Percentiles rank a stretch among this genome's conserved stretches.
Conservation (phyloP, 1,140 invertebrate species). For the Cryptotermes secundus region DNA sequence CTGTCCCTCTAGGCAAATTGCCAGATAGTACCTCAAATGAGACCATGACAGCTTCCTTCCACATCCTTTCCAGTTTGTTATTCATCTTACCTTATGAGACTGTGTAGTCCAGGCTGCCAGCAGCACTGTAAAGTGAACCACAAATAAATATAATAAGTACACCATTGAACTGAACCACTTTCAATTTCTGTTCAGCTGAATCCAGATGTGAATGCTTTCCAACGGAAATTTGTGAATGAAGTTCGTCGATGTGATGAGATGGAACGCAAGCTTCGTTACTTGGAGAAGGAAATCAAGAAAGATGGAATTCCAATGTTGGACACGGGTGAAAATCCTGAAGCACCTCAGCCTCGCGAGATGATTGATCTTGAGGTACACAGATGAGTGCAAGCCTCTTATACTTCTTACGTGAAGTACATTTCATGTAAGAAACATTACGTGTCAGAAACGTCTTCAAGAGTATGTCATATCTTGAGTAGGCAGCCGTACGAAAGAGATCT, state of each 20-base stretch:
- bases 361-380: constrained; percentile 90
- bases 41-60: too few species aligned
- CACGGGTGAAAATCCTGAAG: constrained; percentile 96
- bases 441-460: too few species aligned
- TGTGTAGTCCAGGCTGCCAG: too few species aligned
- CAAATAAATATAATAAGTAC: too few species aligned
- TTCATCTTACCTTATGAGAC: too few species aligned
- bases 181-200: constrained; percentile 65
- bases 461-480: too few species aligned
- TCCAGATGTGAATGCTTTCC: constrained; percentile 92
- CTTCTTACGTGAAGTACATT: not conserved
- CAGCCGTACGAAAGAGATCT: too few species aligned
- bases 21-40: too few species aligned
- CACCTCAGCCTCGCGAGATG: constrained; percentile 97
- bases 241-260: constrained; percentile 93
- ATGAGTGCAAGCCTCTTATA: not conserved
- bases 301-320: constrained; percentile 97
- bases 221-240: constrained; percentile 94
- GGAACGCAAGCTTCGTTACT: constrained; percentile 91
- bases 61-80: too few species aligned
- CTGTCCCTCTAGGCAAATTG: too few species aligned
- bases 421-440: too few species aligned
- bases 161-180: not conserved
- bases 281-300: constrained; percentile 98
- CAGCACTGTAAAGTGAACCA: too few species aligned